These are phyloP conservation scores for Buphagus erythrorhynchus DNA, from an alignment of 2,797 vertebrate species.

Conservation along the genomic window DNA sequence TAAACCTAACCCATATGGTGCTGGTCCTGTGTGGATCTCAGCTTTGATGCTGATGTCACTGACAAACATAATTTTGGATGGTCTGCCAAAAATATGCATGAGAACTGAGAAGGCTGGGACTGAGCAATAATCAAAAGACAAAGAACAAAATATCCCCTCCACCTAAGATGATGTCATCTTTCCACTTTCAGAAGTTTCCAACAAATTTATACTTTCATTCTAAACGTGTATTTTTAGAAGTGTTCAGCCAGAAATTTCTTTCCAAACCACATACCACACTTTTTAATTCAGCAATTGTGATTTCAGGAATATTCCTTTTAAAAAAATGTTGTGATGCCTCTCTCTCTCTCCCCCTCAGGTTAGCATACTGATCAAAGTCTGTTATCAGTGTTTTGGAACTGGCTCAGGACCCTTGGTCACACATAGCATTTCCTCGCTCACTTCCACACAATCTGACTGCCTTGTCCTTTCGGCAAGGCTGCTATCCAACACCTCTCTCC, in stretches of 20 bases:
- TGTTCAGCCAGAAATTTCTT: background rate
- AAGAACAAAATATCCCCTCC: background rate
- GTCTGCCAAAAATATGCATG: background rate
- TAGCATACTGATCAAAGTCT: background rate
- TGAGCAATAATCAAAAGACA: background rate
- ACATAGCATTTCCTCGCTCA: background rate
- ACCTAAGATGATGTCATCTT: accelerated
- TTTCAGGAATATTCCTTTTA: background rate
- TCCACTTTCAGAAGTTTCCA: background rate
- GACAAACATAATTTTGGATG: background rate
- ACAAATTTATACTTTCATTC: background rate
- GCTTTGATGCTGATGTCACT: background rate
- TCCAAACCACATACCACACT: background rate
- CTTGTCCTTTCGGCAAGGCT: accelerated
- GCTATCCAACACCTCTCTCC: background rate
- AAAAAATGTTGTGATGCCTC: background rate
- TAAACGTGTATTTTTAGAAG: background rate
- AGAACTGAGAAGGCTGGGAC: background rate
- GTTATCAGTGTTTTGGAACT: background rate
- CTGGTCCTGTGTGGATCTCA: background rate
- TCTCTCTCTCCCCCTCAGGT: background rate
- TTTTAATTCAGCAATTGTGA: background rate
- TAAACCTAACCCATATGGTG: background rate
- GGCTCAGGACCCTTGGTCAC: background rate
- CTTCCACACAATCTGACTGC: background rate